These are phyloP conservation scores for Agrotis clavis DNA, from an alignment of 2,888 invertebrate genomes.

Conservation along the genomic window DNA sequence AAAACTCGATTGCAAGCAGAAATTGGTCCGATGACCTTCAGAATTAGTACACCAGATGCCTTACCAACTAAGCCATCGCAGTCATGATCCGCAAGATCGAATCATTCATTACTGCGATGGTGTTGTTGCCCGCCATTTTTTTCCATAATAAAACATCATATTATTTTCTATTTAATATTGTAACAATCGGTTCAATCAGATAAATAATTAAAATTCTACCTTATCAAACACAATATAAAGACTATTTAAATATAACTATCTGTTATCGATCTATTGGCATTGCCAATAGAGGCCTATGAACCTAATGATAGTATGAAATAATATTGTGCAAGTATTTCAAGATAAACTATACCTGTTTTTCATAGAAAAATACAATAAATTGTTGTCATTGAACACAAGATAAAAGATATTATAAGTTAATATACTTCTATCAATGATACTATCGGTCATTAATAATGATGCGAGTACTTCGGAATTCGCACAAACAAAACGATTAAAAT, in stretches of 20 bases:
- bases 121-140: no score
- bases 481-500: conserved; percentile 37
- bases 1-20: no score
- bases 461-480: not conserved
- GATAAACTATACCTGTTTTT: conserved; percentile 5
- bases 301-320: conserved; percentile 15
- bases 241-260: conserved; percentile 1
- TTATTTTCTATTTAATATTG: no score
- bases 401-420: conserved; percentile 32
- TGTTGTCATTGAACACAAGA: conserved; percentile 17
- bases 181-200: not conserved
- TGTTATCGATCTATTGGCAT: conserved; percentile 20
- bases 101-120: no score
- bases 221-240: not conserved
- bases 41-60: no score
- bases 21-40: no score
- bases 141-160: no score
- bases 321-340: conserved; percentile 41
- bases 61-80: no score
- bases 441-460: no score
- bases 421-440: conserved; percentile 11
- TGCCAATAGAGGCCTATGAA: conserved; percentile 9
- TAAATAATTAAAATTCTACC: conserved; percentile 19
- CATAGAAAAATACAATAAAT: conserved; percentile 25
- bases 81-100: no score